A percentile compares a stretch with the other conserved stretches of the same genome.
Conservation (phyloP, 2,888 invertebrate genomes). For the Synanthedon tipuliformis region DNA sequence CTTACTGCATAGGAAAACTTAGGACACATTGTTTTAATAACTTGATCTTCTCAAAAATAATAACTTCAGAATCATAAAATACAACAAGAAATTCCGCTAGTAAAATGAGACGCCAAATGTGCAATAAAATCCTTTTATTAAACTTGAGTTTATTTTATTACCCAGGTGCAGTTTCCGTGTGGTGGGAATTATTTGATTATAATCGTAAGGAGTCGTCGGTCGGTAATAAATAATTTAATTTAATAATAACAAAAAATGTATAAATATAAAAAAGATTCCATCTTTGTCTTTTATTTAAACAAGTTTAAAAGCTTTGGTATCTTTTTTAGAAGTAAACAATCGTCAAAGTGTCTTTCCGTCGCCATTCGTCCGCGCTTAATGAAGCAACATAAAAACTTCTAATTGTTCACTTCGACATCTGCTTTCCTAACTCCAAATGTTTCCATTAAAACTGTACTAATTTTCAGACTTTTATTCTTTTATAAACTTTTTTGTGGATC, state of each 20-base stretch:
- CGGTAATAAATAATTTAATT: too few relatives aligned
- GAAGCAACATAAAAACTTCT: constrained; percentile 43
- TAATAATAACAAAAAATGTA: too few relatives aligned
- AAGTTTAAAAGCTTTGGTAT: constrained; percentile 4
- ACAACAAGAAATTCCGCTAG: too few relatives aligned
- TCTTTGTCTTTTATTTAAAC: not conserved
- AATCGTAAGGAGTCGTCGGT: not conserved
- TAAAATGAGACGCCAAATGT: constrained; percentile 6
- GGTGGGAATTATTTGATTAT: not conserved
- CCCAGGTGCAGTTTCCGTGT: not conserved
- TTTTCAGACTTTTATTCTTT: constrained; percentile 19
- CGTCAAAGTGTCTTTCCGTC: constrained; percentile 4
- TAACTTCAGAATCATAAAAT: too few relatives aligned
- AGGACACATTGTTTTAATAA: too few relatives aligned
- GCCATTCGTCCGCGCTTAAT: constrained; percentile 23
- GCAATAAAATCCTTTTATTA: not conserved
- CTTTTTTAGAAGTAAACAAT: constrained; percentile 4
- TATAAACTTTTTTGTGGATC: constrained; percentile 10
- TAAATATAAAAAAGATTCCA: too few relatives aligned
- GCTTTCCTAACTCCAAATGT: constrained; percentile 25
- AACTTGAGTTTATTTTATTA: not conserved
- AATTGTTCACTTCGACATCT: constrained; percentile 34
- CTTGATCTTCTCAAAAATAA: too few relatives aligned
- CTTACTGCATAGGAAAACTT: too few relatives aligned
- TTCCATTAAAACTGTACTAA: constrained; percentile 32